phyloP scores from a whole-genome alignment of 2,888 invertebrate species.

The Resseliella maxima region DNA sequence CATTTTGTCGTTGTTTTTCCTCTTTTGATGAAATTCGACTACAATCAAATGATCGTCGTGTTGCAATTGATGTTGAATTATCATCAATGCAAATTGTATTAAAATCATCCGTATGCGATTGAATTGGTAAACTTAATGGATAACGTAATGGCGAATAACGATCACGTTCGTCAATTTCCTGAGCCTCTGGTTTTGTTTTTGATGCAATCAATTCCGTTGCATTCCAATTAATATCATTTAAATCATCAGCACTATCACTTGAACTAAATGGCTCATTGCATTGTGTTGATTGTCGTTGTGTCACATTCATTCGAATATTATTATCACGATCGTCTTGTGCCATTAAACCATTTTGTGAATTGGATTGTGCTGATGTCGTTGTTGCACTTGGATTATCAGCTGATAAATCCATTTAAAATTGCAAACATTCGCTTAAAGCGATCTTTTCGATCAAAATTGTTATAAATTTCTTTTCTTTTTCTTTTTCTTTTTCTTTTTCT shows the following conservation, averaged over 20 bases:
- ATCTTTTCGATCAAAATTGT: neutral
- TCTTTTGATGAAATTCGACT: constrained; percentile 67
- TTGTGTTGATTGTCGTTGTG: neutral
- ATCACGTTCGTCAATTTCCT: constrained; percentile 66
- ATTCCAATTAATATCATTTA: neutral
- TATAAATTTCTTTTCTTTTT: no score
- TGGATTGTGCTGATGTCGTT: neutral
- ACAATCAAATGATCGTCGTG: constrained; percentile 47
- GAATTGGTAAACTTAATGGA: constrained; percentile 2
- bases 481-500: neutral
- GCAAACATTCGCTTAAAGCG: neutral
- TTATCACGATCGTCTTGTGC: neutral
- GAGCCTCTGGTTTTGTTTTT: constrained; percentile 61
- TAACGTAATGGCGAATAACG: constrained; percentile 62
- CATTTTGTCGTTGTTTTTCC: constrained; percentile 73
- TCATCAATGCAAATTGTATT: neutral
- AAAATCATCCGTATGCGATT: neutral
- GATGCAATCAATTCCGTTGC: neutral
- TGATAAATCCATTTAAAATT: neutral
- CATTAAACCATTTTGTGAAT: constrained; percentile 17
- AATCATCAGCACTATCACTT: constrained; percentile 12
- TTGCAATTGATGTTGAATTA: constrained; percentile 40
- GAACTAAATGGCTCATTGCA: neutral
- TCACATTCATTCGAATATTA: neutral
- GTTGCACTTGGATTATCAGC: neutral